A percentile compares a stretch with the other conserved stretches of the same genome.
phyloP scores from a whole-genome alignment of 2,888 invertebrate genomes.

The Itoplectis maculator region DNA sequence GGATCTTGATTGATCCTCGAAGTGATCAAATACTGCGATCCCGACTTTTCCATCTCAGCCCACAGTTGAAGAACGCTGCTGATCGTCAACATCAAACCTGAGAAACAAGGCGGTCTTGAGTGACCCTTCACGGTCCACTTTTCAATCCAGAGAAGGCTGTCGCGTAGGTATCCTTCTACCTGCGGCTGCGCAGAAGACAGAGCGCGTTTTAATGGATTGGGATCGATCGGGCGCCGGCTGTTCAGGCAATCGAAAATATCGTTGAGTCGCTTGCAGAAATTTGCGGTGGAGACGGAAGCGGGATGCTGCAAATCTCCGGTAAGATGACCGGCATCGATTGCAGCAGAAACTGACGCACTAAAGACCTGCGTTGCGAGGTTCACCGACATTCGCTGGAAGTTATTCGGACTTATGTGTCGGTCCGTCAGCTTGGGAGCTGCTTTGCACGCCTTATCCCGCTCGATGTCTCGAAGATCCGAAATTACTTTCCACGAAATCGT shows the following conservation, averaged over 20 bases:
- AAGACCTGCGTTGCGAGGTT: no score
- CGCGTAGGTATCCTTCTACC: slow-evolving; percentile 56
- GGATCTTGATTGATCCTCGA: slow-evolving; percentile 69
- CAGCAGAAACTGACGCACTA: slow-evolving; percentile 55
- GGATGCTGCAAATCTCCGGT: slow-evolving; percentile 64
- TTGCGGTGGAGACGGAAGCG: slow-evolving; percentile 64
- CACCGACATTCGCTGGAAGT: no score
- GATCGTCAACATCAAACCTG: slow-evolving; percentile 66
- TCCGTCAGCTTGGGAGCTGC: no score
- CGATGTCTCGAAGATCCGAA: no score
- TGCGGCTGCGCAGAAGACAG: slow-evolving; percentile 20
- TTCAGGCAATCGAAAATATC: slow-evolving; percentile 70
- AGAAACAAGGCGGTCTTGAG: slow-evolving; percentile 67
- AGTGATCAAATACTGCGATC: slow-evolving; percentile 61
- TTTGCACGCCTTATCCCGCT: no score
- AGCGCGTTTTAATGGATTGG: slow-evolving; percentile 60
- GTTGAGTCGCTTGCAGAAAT: slow-evolving; percentile 70
- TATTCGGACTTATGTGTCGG: no score
- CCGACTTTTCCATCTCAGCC: slow-evolving; percentile 60
- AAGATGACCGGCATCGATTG: slow-evolving; percentile 63
- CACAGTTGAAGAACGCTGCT: slow-evolving; percentile 67
- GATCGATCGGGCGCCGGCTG: slow-evolving; percentile 51
- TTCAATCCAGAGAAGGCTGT: slow-evolving; percentile 13
- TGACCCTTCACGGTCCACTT: slow-evolving; percentile 38
- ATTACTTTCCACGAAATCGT: no score